A percentile compares a stretch with the other conserved stretches of the same genome.
phyloP scores from a whole-genome alignment of 1,140 invertebrate genomes.

The Sitophilus oryzae region DNA sequence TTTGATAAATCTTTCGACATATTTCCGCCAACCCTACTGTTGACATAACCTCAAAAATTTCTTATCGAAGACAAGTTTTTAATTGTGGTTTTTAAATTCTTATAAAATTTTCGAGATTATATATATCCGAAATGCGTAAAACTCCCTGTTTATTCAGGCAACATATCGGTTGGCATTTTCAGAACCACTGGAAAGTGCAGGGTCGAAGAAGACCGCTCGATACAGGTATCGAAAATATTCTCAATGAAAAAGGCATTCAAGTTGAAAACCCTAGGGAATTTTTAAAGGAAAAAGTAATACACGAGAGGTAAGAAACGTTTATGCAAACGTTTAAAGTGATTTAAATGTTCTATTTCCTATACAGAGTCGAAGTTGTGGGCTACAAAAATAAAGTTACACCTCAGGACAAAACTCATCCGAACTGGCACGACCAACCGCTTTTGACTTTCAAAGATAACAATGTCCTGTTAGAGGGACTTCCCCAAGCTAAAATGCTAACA shows the following conservation, averaged over 20 bases:
- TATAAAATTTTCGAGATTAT: too few species aligned
- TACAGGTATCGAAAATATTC: constrained; percentile 47
- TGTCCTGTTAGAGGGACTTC: constrained; percentile 63
- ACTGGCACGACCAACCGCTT: constrained; percentile 57
- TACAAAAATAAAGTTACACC: constrained; percentile 38
- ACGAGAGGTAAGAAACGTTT: constrained; percentile 31
- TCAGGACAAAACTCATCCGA: constrained; percentile 54
- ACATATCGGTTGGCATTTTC: constrained; percentile 62
- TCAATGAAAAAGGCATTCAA: constrained; percentile 49
- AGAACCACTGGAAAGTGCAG: constrained; percentile 60
- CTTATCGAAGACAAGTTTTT: too few species aligned
- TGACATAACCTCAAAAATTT: too few species aligned
- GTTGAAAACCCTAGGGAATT: constrained; percentile 53
- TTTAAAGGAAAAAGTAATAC: constrained; percentile 41
- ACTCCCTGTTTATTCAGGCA: constrained; percentile 55
- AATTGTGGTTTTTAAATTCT: too few species aligned
- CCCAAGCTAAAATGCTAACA: constrained; percentile 68
- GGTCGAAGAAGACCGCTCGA: constrained; percentile 51
- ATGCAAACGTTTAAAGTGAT: constrained; percentile 4
- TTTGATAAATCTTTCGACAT: too few species aligned
- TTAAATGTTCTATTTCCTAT: constrained; percentile 28
- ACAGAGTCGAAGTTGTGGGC: constrained; percentile 47
- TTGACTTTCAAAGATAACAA: constrained; percentile 54
- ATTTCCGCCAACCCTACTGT: too few species aligned
- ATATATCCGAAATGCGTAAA: constrained; percentile 63